Evolutionary conservation across 1,140 invertebrate genomes (phyloP).

Genomic region (Apis florea): DNA sequence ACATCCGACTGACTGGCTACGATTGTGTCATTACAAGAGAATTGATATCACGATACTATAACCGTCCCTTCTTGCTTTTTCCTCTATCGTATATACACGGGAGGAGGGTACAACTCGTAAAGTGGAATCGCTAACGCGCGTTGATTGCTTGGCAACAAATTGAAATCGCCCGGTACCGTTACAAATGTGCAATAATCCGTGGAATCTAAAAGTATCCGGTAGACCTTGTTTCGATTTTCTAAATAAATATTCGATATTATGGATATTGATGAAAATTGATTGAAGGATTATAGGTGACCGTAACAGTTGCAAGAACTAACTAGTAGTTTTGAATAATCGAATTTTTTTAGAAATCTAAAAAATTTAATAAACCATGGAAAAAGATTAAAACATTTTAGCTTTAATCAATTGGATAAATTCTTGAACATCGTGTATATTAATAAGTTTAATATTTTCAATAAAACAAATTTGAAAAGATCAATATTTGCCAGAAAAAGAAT

Average conservation of each 20-base stretch:
- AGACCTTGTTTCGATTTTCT: not conserved
- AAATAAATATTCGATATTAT: not conserved
- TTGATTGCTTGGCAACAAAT: conserved; percentile 38
- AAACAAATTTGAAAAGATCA: too few relatives aligned
- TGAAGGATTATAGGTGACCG: not conserved
- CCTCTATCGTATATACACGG: not conserved
- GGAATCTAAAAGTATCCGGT: conserved; percentile 3
- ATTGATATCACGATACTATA: conserved; percentile 60
- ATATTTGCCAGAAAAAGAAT: too few relatives aligned
- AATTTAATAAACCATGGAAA: not conserved
- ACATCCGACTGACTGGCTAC: conserved; percentile 63
- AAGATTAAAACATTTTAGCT: too few relatives aligned
- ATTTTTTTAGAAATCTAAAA: not conserved
- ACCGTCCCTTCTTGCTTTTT: conserved; percentile 48
- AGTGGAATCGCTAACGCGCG: conserved; percentile 28
- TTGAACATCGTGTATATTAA: not conserved
- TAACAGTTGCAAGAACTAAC: too few relatives aligned
- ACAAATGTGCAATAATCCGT: conserved; percentile 19
- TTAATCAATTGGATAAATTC: not conserved
- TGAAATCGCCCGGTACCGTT: conserved; percentile 19
- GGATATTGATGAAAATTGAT: not conserved
- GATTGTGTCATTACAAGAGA: conserved; percentile 60
- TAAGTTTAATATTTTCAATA: not conserved
- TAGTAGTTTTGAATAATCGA: too few relatives aligned
- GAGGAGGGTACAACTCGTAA: conserved; percentile 7